Evolutionary conservation across 2,113 vertebrate species (phyloP).

Genomic region (Toxostoma redivivum): DNA sequence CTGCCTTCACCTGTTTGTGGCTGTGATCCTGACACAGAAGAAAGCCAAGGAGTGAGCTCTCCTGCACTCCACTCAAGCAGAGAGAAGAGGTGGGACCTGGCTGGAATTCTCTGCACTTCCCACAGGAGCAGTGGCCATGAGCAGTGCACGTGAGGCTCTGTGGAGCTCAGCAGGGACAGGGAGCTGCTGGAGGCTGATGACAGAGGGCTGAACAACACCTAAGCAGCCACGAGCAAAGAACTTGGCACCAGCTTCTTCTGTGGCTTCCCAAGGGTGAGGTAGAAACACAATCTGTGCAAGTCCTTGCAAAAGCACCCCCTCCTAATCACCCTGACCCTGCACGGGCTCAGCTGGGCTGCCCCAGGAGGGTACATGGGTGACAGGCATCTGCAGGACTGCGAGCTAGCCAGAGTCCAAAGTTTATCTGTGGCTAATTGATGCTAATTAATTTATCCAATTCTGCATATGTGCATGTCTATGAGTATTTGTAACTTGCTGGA

Average conservation of each 20-base stretch:
- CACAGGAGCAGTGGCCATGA: not conserved
- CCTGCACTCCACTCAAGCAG: not conserved
- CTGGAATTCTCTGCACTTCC: not conserved
- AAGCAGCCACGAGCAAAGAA: not conserved
- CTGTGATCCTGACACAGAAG: not conserved
- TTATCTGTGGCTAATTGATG: not conserved
- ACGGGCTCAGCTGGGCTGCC: not conserved
- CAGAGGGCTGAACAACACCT: not conserved
- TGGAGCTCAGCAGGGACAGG: not conserved
- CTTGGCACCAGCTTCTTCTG: not conserved
- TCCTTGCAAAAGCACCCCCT: not conserved
- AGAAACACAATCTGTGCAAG: not conserved
- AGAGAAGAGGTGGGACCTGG: not conserved
- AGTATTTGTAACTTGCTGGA: not conserved
- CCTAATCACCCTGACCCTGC: not conserved
- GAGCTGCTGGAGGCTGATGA: not conserved
- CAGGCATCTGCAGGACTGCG: not conserved
- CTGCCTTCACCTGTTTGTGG: not conserved
- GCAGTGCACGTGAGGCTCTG: not conserved
- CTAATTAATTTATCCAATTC: not conserved
- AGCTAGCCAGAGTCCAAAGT: not conserved
- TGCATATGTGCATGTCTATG: not conserved
- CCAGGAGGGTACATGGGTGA: accelerated
- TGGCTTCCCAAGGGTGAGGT: not conserved
- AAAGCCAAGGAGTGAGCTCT: not conserved